Evolutionary conservation across 2,888 invertebrate genomes (phyloP).

Genomic region (Leptinotarsa juncta): DNA sequence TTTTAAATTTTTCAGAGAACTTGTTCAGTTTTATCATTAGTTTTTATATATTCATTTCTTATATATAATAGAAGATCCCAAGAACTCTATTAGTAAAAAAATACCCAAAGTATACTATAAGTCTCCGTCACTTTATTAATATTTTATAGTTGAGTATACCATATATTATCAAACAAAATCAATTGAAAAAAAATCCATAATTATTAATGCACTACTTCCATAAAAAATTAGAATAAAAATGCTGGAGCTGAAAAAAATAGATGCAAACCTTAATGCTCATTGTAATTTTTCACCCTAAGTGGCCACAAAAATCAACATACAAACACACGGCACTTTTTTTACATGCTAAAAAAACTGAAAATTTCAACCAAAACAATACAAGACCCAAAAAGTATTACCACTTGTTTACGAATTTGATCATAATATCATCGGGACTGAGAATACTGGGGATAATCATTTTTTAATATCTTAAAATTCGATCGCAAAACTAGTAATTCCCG

Average conservation of each 20-base stretch:
- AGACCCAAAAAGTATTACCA: constrained; percentile 35
- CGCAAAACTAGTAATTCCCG: background rate
- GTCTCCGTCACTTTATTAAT: no score
- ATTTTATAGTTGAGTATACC: no score
- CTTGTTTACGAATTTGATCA: constrained; percentile 54
- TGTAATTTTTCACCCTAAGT: constrained; percentile 22
- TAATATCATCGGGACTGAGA: constrained; percentile 57
- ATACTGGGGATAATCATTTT: constrained; percentile 56
- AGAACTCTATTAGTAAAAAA: no score
- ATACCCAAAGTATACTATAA: no score
- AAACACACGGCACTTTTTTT: constrained; percentile 6
- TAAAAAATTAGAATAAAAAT: no score
- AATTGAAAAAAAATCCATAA: background rate
- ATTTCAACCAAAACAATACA: constrained; percentile 17
- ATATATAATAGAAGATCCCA: no score
- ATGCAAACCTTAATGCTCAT: constrained; percentile 6
- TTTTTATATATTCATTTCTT: no score
- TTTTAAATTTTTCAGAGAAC: no score
- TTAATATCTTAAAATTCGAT: background rate
- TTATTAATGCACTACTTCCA: background rate
- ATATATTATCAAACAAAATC: no score
- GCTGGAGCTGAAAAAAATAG: constrained; percentile 34
- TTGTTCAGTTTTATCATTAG: no score
- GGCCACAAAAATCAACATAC: constrained; percentile 57
- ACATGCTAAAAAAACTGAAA: constrained; percentile 21